These are phyloP conservation scores for Atractosteus spatula DNA, from an alignment of 2,113 vertebrate species.

Conservation along the genomic window DNA sequence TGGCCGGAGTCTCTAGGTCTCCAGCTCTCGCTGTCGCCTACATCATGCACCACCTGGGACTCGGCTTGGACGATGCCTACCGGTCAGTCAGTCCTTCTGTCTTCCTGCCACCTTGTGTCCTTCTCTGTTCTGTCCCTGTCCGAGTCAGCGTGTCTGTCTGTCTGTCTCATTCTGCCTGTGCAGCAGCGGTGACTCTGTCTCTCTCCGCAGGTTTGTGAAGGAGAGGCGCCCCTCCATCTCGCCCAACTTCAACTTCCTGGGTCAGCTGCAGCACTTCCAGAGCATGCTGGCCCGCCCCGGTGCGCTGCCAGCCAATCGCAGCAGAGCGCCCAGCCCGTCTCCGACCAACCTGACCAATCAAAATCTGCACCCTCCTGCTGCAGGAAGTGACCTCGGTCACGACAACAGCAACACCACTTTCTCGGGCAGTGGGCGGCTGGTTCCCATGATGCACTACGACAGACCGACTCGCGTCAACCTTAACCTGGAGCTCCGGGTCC, in stretches of 20 bases:
- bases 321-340: not conserved
- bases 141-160: no score
- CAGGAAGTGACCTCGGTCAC: no score
- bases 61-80: slow-evolving; percentile 74
- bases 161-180: not conserved
- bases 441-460: no score
- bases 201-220: slow-evolving; percentile 67
- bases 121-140: no score
- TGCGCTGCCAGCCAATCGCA: slow-evolving; percentile 9
- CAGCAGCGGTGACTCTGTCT: not conserved
- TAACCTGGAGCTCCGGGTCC: no score
- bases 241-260: slow-evolving; percentile 79
- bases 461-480: no score
- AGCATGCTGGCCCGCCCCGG: slow-evolving; percentile 50
- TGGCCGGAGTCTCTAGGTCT: slow-evolving; percentile 73
- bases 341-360: no score
- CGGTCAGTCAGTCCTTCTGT: slow-evolving; percentile 45
- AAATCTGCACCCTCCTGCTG: no score
- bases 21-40: slow-evolving; percentile 74
- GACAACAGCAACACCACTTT: no score
- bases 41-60: slow-evolving; percentile 65
- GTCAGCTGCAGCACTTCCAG: slow-evolving; percentile 73
- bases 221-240: slow-evolving; percentile 74
- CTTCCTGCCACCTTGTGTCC: not conserved
- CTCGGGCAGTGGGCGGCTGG: no score